Base-by-base conservation (phyloP, 1,140 invertebrate species). In the Portunus trituberculatus region DNA sequence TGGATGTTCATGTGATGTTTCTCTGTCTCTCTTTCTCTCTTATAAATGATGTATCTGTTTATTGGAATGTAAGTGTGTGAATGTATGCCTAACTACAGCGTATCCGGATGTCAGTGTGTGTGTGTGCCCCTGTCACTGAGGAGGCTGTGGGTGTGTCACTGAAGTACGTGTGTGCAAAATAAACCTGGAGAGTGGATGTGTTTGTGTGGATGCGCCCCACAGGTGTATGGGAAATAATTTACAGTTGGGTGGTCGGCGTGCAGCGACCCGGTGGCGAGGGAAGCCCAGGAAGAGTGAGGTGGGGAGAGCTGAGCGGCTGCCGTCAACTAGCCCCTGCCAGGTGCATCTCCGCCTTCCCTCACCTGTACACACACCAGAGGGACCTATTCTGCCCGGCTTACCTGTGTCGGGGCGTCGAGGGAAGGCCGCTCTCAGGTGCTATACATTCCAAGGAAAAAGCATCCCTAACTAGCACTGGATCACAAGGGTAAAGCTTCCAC, bases 381-480 rank as follows among this genome's bases (percentile, higher is more conserved):
- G 52, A 59, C 52, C 52, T 45, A 12, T n/a, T 16, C 32, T 48
- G 12, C 89, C 48, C 46, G 45, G 39, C 45, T n/a, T 59, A 46
- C 84, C 84, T 87, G 28, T 87, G 84, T 87, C 16, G 29, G 84
- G 32, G 89, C 46, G 48, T 59, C 39, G 28, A 45, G 89, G 39
- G 45, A 39, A 91, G 84, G 48, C 83, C 83, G 92, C 46, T 32
- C 82, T 86, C 82, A 93, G 84, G 45, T 59, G 84, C 10, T 91
- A 45, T 59, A 59, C 25, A 87, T 93, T 48, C 92, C 46, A 59
- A 39, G 82, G 92, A 29, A 46, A 88, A 25, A 88, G 92, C 92
- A 93, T 93, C 32, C 39, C 92, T 93, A 12, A 10, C 89, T 7
- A 91, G 28, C 28, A 52, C 45, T 29, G 25, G 45, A 91, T 39